A percentile compares a stretch with the other conserved stretches of the same genome.
Conservation (phyloP, 1,140 invertebrate species). For the Eurosta solidaginis region DNA sequence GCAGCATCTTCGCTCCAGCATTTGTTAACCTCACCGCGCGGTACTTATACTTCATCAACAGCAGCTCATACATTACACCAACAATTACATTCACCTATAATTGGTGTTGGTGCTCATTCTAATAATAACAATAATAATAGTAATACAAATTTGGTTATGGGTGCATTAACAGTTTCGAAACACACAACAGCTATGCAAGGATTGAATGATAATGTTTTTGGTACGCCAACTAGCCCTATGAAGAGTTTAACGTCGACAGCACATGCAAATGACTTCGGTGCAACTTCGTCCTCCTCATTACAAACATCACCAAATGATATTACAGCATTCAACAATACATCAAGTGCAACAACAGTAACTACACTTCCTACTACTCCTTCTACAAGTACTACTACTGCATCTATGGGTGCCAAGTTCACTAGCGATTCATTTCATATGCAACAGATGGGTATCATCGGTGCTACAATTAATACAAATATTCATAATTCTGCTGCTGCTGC, state of each 20-base stretch:
- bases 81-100: conserved; percentile 8
- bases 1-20: conserved; percentile 50
- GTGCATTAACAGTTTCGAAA: conserved; percentile 33
- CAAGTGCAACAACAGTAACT: conserved; percentile 50
- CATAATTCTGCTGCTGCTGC: not conserved
- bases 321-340: conserved; percentile 39
- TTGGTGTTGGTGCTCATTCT: not conserved
- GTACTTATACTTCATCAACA: conserved; percentile 34
- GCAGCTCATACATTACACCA: conserved; percentile 17
- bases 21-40: conserved; percentile 53
- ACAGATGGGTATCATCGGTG: conserved; percentile 20
- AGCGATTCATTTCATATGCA: conserved; percentile 19
- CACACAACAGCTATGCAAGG: conserved; percentile 35
- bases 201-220: conserved; percentile 29
- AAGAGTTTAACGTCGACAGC: not conserved
- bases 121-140: conserved; percentile 43
- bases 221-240: conserved; percentile 38
- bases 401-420: not conserved
- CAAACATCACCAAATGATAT: conserved; percentile 37
- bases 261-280: not conserved
- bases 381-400: conserved; percentile 42
- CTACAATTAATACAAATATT: not conserved
- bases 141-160: conserved; percentile 47
- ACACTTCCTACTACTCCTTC: conserved; percentile 51
- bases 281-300: conserved; percentile 31